Conservation (phyloP, 92 coral and sea anemone genomes). For the Porites divaricata region DNA sequence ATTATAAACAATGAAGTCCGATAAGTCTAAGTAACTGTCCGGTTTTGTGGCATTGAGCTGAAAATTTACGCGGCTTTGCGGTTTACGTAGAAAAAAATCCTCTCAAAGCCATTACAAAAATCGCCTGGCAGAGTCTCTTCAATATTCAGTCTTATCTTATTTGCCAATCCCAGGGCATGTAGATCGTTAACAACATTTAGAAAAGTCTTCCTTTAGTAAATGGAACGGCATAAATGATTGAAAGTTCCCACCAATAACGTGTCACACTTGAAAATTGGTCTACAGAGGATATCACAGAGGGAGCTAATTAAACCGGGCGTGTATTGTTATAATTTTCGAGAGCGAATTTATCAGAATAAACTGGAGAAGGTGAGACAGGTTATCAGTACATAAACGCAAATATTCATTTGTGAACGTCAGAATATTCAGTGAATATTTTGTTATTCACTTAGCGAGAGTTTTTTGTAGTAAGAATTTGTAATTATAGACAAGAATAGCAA, state of each 20-base stretch:
- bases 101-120: conserved; percentile 6
- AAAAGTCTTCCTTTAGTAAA: neutral
- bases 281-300: neutral
- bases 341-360: neutral
- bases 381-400: neutral
- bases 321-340: no score
- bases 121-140: neutral
- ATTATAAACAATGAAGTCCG: conserved; percentile 3
- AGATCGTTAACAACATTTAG: neutral
- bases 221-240: neutral
- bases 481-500: conserved; percentile 19
- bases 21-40: no score
- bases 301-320: neutral
- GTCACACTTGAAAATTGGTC: neutral
- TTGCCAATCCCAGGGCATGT: neutral
- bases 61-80: neutral
- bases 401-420: conserved; percentile 14
- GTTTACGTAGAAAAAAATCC: neutral
- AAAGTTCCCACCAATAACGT: neutral
- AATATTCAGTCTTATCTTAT: neutral
- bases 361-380: neutral
- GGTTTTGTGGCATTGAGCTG: no score
- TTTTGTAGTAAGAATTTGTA: conserved; percentile 16
- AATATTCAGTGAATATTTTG: neutral
- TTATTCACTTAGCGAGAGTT: conserved; percentile 25